These are phyloP conservation scores for Colistium nudipinnis DNA, from an alignment of 2,113 vertebrate genomes.

Conservation along the genomic window DNA sequence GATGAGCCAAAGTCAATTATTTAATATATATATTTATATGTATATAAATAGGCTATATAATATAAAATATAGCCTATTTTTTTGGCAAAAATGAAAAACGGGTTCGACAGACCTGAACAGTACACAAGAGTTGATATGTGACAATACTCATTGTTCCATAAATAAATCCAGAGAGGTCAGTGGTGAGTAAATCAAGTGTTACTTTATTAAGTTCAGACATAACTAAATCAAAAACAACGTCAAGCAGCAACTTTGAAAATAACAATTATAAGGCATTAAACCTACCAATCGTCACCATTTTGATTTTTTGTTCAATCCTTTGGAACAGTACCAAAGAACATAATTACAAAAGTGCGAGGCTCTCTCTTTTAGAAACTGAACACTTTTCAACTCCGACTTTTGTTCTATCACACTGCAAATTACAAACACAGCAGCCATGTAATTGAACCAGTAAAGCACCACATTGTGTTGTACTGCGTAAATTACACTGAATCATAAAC, in stretches of 20 bases:
- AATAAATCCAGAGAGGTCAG: neutral
- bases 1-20: too few relatives aligned
- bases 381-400: constrained; percentile 38
- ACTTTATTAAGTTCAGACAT: constrained; percentile 40
- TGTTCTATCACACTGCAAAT: constrained; percentile 17
- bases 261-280: constrained; percentile 45
- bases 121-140: constrained; percentile 4
- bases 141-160: constrained; percentile 15
- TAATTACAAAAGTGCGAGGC: constrained; percentile 53
- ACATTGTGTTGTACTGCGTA: constrained; percentile 1
- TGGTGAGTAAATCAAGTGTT: constrained; percentile 21
- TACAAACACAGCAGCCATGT: constrained; percentile 35
- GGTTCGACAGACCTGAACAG: too few relatives aligned
- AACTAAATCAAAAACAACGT: constrained; percentile 52
- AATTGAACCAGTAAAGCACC: constrained; percentile 24
- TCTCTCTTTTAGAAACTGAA: constrained; percentile 40
- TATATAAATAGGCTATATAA: too few relatives aligned
- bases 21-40: too few relatives aligned
- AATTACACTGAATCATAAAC: neutral
- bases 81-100: too few relatives aligned
- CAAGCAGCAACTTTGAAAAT: constrained; percentile 49
- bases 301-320: constrained; percentile 50
- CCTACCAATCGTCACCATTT: constrained; percentile 43
- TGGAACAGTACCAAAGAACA: constrained; percentile 39
- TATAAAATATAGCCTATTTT: too few relatives aligned